Evolutionary conservation across 2,888 invertebrate genomes (phyloP).

Genomic region (Hipparchia sbordonii): DNA sequence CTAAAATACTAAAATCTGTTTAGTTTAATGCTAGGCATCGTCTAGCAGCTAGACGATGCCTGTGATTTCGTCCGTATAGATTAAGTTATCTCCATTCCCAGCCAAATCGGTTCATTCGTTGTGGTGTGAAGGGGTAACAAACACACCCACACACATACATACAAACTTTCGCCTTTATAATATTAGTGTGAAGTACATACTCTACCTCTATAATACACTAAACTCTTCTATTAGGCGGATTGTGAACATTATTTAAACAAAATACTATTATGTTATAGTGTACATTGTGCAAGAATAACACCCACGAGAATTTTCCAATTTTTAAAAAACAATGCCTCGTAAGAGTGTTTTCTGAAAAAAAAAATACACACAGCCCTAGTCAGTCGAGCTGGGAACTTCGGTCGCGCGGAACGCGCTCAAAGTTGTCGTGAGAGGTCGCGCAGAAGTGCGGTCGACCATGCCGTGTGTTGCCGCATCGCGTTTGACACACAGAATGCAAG

Average conservation of each 20-base stretch:
- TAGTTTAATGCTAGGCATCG: too few species aligned
- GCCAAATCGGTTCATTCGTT: too few species aligned
- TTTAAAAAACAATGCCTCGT: slow-evolving; percentile 67
- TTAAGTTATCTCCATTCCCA: too few species aligned
- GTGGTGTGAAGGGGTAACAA: too few species aligned
- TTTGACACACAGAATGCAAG: slow-evolving; percentile 75
- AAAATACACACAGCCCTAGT: slow-evolving; percentile 67
- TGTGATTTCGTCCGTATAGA: too few species aligned
- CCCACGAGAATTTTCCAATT: slow-evolving; percentile 41
- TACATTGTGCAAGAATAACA: slow-evolving; percentile 56
- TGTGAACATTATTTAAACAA: not conserved
- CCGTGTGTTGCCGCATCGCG: slow-evolving; percentile 69
- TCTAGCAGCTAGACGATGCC: too few species aligned
- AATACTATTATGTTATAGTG: not conserved
- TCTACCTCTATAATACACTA: not conserved
- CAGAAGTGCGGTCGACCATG: slow-evolving; percentile 66
- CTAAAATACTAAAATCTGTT: too few species aligned
- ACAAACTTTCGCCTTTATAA: too few species aligned
- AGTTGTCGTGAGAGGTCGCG: slow-evolving; percentile 45
- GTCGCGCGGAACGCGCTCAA: slow-evolving; percentile 64
- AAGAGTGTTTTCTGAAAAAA: slow-evolving; percentile 60
- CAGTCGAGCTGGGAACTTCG: slow-evolving; percentile 61
- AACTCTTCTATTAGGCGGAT: not conserved
- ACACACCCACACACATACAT: too few species aligned
- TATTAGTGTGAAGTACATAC: too few species aligned